Evolutionary conservation across 1,140 invertebrate species (phyloP), one percentile per base, ranked within the genome.

Genomic region (Coboldia fuscipes): DNA sequence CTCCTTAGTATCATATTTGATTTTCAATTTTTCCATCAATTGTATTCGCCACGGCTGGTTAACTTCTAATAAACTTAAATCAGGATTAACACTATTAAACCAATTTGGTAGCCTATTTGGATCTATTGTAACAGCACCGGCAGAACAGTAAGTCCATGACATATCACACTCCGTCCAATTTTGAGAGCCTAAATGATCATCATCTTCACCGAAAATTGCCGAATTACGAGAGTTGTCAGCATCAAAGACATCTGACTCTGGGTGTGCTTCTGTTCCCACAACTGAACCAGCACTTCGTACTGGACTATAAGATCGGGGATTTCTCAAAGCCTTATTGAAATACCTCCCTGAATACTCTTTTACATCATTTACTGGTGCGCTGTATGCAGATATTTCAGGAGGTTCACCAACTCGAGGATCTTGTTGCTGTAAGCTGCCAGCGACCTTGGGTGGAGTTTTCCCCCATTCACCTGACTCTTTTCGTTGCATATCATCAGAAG

Each of bases 261-360:
- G 76, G 52, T 80, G 75, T 18, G 72, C 76, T 58, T 82, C 77
- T 45, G 71, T 73, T 10, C 75, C 77, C 16, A 72, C 66, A 21
- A 82, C 70, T 21, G 77, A 82, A 4, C 79, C 78, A 10, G 80
- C 75, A 40, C 76, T 80, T 41, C 76, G 66, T 10, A 82, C 74
- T 12, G 79, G 78, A 49, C 75, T 80, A 78, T 78, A 82, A 15
- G 76, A 75, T 45, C 75, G 66, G 21, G 75, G 75, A 58, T 78
- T 78, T 39, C 70, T 63, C 4, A 59, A 44, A 36, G 60, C 57
- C 0, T 54, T 56, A 38, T 64, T 61, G 39, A 54, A 63, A 36
- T 48, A 43, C 39, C 60, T 62, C 4, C 51, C 51, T 4, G 45
- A 46, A 4, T 53, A 44, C 36, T 48, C 53, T 7, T 36, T 28